Evolutionary conservation across 2,888 invertebrate genomes (phyloP).

Genomic region (Rambutsinella grinnellia): DNA sequence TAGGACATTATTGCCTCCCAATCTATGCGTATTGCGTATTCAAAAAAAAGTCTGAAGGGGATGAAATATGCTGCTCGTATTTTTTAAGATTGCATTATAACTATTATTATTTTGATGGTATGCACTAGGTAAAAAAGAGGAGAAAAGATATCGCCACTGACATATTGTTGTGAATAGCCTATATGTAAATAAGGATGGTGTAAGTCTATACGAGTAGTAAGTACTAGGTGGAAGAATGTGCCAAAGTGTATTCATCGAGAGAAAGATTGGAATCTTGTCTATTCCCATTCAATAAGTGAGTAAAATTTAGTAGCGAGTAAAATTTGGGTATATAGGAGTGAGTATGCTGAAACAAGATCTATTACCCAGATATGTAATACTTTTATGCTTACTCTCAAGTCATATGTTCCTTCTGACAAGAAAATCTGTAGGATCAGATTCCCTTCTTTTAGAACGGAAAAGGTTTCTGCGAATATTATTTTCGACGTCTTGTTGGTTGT

Average conservation of each 20-base stretch:
- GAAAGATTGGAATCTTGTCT: conserved; percentile 20
- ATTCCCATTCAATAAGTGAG: too few species aligned
- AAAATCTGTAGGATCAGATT: not conserved
- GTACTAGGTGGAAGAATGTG: not conserved
- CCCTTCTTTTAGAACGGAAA: not conserved
- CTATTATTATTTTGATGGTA: not conserved
- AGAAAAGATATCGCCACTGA: not conserved
- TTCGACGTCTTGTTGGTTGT: too few species aligned
- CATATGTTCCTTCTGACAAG: not conserved
- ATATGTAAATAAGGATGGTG: not conserved
- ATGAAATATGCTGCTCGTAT: not conserved
- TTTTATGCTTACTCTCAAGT: not conserved
- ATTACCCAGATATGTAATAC: not conserved
- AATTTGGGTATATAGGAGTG: not conserved
- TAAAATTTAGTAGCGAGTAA: not conserved
- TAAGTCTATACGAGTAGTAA: not conserved
- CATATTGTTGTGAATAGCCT: not conserved
- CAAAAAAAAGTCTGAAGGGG: not conserved
- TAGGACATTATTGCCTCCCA: not conserved
- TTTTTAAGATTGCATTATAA: not conserved
- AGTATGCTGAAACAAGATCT: conserved; percentile 23
- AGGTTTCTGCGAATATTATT: not conserved
- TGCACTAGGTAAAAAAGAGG: not conserved
- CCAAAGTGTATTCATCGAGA: conserved; percentile 1
- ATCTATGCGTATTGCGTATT: not conserved